Evolutionary conservation across 2,797 vertebrate genomes (phyloP).

Genomic region (Cichlasoma orientale): DNA sequence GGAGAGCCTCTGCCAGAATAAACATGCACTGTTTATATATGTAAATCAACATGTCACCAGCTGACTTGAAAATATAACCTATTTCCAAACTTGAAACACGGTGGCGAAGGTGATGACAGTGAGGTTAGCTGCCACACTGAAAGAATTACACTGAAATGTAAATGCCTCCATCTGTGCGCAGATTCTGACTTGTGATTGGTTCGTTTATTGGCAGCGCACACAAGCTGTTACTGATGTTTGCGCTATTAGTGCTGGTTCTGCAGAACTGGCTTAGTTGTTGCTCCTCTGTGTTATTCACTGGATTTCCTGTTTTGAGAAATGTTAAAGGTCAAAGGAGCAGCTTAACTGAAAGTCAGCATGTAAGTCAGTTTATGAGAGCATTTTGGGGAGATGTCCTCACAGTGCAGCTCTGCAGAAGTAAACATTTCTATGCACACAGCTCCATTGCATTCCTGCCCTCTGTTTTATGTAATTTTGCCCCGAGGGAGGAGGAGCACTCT

Average conservation of each 20-base stretch:
- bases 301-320: background rate
- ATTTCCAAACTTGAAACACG: background rate
- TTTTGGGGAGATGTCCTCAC: conserved; percentile 6
- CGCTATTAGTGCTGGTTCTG: background rate
- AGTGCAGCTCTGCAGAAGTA: conserved; percentile 8
- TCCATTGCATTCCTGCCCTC: background rate
- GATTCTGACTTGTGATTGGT: background rate
- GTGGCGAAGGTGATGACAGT: background rate
- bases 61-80: background rate
- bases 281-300: background rate
- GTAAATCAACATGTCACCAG: background rate
- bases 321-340: conserved; percentile 13
- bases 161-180: background rate
- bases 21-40: conserved; percentile 27
- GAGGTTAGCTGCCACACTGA: background rate
- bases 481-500: background rate
- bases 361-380: conserved; percentile 13
- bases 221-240: background rate
- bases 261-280: background rate
- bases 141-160: background rate
- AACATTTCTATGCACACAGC: conserved; percentile 19
- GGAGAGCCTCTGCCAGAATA: background rate
- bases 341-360: background rate
- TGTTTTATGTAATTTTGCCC: background rate
- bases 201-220: background rate